These are phyloP conservation scores for Pegoplata infirma DNA, from an alignment of 2,888 invertebrate genomes.

Conservation along the genomic window DNA sequence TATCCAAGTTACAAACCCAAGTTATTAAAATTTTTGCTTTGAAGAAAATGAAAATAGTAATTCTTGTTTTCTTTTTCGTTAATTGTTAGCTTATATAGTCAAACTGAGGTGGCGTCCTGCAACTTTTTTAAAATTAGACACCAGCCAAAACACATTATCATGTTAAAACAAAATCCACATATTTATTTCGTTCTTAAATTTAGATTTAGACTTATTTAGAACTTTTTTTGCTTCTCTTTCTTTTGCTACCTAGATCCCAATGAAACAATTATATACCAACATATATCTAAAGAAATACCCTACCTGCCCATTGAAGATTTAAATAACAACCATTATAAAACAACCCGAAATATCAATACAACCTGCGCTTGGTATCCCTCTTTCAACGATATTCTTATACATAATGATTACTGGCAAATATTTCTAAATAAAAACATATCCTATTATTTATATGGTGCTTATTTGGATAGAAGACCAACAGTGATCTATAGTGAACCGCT, in stretches of 20 bases:
- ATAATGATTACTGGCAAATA: slow-evolving; percentile 95
- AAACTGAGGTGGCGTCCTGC: too few species aligned
- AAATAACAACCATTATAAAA: slow-evolving; percentile 84
- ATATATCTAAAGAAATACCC: slow-evolving; percentile 86
- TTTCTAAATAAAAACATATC: slow-evolving; percentile 87
- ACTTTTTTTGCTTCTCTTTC: too few species aligned
- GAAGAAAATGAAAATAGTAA: too few species aligned
- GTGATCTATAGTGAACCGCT: slow-evolving; percentile 85
- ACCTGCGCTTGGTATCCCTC: slow-evolving; percentile 89
- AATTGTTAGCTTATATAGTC: too few species aligned
- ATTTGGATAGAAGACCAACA: slow-evolving; percentile 87
- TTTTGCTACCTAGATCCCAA: slow-evolving; percentile 13
- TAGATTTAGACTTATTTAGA: too few species aligned
- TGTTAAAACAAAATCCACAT: too few species aligned
- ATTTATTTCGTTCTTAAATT: too few species aligned
- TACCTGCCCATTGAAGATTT: slow-evolving; percentile 90
- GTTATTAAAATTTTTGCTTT: too few species aligned
- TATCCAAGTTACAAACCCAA: too few species aligned
- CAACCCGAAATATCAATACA: slow-evolving; percentile 79
- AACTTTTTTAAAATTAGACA: too few species aligned
- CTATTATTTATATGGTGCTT: slow-evolving; percentile 92
- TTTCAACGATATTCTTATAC: slow-evolving; percentile 91
- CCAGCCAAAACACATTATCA: too few species aligned
- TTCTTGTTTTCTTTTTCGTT: too few species aligned
- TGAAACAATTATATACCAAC: slow-evolving; percentile 67